Conservation (phyloP, 2,888 invertebrate species). For the Gandaritis pyraliata region DNA sequence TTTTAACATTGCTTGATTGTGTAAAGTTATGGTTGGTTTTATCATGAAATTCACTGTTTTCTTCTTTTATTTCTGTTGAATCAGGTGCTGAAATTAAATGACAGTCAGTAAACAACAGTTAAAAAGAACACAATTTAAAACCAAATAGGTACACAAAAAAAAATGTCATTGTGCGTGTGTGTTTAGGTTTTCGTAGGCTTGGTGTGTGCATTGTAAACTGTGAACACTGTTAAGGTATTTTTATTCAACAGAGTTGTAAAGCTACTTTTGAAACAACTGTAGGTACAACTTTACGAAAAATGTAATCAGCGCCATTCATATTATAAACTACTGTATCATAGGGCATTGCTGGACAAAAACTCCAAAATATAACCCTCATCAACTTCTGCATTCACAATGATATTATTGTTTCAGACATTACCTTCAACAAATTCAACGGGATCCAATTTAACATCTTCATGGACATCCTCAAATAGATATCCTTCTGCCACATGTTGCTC, state of each 20-base stretch:
- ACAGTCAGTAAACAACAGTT: not conserved
- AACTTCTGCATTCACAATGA: too few relatives aligned
- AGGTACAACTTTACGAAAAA: too few relatives aligned
- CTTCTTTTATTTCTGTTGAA: constrained; percentile 18
- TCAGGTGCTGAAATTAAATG: constrained; percentile 12
- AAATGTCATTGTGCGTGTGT: too few relatives aligned
- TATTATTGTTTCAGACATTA: not conserved
- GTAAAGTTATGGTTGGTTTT: not conserved
- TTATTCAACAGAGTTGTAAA: not conserved
- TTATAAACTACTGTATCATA: too few relatives aligned
- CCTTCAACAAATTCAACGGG: constrained; percentile 8
- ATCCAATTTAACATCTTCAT: constrained; percentile 12
- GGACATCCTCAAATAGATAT: not conserved
- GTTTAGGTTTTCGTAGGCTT: too few relatives aligned
- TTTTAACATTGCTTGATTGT: constrained; percentile 14
- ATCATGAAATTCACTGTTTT: not conserved
- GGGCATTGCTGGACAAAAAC: too few relatives aligned
- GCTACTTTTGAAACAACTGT: not conserved
- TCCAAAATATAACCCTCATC: too few relatives aligned
- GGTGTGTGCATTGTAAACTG: too few relatives aligned
- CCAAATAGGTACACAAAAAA: too few relatives aligned
- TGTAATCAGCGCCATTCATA: too few relatives aligned
- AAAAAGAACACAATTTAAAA: too few relatives aligned
- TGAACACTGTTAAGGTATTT: not conserved
- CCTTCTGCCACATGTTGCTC: not conserved